Base-by-base conservation (phyloP, 1,140 invertebrate species). In the Lysiphlebus fabarum region DNA sequence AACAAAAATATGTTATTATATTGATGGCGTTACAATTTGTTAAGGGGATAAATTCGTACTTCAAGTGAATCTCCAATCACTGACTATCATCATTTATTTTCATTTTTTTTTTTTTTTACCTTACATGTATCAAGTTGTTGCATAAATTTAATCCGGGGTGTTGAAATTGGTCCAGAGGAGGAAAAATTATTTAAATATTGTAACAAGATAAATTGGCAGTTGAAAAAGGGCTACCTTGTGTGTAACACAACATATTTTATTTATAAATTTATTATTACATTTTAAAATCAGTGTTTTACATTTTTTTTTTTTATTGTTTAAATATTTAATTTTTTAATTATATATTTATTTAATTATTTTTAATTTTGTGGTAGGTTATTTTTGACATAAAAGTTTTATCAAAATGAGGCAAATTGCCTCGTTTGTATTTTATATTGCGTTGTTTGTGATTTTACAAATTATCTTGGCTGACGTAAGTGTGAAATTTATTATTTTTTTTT, bases 11-110 rank as follows among this genome's bases (percentile, higher is more conserved):
- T 40, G 9, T 33, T 14, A 56, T 34, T 42, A 44, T 37, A 62
- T 62, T 61, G 54, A 45, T 58, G 56, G 41, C 26, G 44, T 57
- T 61, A 59, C 60, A 49, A 50, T 61, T 69, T 70, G 66, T 62
- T 71, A 69, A 72, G 59, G 58, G 62, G 17, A 26, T 61, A 45
- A 64, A 65, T 62, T 47, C 60, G 56, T 64, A 63, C 57, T 54
- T 64, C 40, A 60, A 59, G 61, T 59, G 17, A 26, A 26, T 26
- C 17, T 26, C 17, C 17, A 26, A 26, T 60, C 33, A 61, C 54
- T 47, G 58, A 44, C 45, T 58, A 49, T 53, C 34, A 53, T 17
- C 6, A 34, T 47, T 11, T 26, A 7, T 50, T 34, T 12, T 56
- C 36, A 44, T 42, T 47, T 57, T 50, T 44, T 55, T 49, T 26